Conservation (phyloP, 2,888 invertebrate genomes). For the Heteromurus nitidus region DNA sequence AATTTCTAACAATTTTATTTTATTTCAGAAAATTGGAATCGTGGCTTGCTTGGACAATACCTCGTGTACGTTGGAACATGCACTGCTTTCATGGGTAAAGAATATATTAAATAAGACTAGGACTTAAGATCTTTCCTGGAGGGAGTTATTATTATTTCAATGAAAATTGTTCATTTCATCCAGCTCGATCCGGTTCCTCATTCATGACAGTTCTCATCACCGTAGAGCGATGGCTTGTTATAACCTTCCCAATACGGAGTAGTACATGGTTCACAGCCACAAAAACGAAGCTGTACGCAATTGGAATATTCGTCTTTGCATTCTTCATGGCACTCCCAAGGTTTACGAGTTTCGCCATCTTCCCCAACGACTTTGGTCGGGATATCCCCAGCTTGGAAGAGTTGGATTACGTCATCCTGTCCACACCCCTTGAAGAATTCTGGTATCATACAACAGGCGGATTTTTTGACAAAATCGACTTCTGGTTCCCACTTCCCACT, state of each 20-base stretch:
- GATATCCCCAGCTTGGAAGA: conserved; percentile 27
- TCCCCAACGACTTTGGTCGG: conserved; percentile 12
- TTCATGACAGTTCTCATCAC: conserved; percentile 55
- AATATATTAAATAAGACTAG: neutral
- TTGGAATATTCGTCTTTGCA: conserved; percentile 23
- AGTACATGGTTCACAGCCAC: conserved; percentile 25
- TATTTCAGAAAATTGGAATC: conserved; percentile 48
- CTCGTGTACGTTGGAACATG: conserved; percentile 40
- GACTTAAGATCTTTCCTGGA: neutral
- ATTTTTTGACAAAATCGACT: conserved; percentile 48
- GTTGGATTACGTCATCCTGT: conserved; percentile 23
- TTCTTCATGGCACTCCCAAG: conserved; percentile 35
- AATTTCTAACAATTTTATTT: neutral
- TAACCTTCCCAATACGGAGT: neutral
- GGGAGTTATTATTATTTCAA: neutral
- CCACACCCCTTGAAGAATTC: conserved; percentile 32
- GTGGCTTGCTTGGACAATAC: conserved; percentile 17
- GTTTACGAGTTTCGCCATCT: conserved; percentile 19
- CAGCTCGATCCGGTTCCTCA: conserved; percentile 40
- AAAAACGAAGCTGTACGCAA: neutral
- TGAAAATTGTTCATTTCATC: neutral
- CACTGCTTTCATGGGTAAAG: conserved; percentile 31
- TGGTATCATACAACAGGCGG: conserved; percentile 21
- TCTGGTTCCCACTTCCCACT: conserved; percentile 47
- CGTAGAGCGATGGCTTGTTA: conserved; percentile 35